These are phyloP conservation scores for Fukomys damarensis DNA, from an alignment of 2,113 vertebrate genomes.

Conservation along the genomic window DNA sequence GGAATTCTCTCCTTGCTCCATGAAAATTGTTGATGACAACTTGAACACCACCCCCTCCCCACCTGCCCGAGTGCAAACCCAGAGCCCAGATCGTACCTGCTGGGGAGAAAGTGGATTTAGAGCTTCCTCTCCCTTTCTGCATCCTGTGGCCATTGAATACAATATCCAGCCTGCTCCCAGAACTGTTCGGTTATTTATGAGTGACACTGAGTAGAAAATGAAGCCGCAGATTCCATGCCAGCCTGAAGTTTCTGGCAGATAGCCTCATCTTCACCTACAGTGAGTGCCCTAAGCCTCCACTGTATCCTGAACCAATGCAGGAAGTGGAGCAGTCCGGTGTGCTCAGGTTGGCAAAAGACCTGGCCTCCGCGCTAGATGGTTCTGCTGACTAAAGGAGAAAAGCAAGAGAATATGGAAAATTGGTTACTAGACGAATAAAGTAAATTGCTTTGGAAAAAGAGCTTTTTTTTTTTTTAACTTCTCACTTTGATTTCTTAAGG, in stretches of 20 bases:
- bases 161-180: neutral
- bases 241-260: neutral
- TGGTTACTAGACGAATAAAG: neutral
- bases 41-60: neutral
- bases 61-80: neutral
- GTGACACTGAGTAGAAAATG: neutral
- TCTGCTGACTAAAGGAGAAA: neutral
- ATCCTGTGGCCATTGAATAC: neutral
- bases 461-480: neutral
- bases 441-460: neutral
- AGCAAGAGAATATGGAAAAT: neutral
- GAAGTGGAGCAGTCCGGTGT: neutral
- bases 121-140: neutral
- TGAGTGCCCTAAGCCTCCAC: neutral
- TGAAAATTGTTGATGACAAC: neutral
- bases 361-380: neutral
- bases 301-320: neutral
- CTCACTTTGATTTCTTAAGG: neutral
- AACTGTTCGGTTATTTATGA: neutral
- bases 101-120: neutral
- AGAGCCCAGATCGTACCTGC: neutral
- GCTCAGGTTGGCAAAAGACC: neutral
- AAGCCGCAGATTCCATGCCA: neutral
- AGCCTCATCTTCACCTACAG: neutral
- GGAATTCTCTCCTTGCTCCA: neutral